phyloP scores from a whole-genome alignment of 64 coral and sea anemone species.

The Pocillopora verrucosa region DNA sequence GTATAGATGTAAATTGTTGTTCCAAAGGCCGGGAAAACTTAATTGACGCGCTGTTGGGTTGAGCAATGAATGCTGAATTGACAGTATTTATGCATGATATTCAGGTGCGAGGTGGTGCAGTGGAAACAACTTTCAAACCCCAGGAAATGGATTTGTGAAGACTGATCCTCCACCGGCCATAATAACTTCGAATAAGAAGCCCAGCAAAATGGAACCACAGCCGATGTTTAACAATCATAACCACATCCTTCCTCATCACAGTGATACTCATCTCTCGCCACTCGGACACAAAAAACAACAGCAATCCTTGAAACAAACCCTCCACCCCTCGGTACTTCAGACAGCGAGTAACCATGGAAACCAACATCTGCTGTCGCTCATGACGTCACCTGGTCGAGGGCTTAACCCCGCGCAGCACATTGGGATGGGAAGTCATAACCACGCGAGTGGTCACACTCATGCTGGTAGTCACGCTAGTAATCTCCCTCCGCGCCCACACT shows the following conservation, averaged over 20 bases:
- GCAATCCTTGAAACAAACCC: slow-evolving; percentile 33
- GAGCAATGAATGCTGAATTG: no score
- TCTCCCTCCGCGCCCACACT: slow-evolving; percentile 88
- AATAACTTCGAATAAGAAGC: slow-evolving; percentile 14
- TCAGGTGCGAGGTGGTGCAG: slow-evolving; percentile 38
- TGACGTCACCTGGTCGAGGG: slow-evolving; percentile 53
- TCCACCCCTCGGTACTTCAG: slow-evolving; percentile 57
- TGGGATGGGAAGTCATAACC: slow-evolving; percentile 43
- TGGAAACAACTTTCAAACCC: slow-evolving; percentile 27
- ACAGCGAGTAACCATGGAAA: slow-evolving; percentile 63
- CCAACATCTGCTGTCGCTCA: slow-evolving; percentile 79
- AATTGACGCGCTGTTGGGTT: no score
- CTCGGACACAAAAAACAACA: slow-evolving; percentile 80
- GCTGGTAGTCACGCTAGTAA: neutral
- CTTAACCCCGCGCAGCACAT: slow-evolving; percentile 26
- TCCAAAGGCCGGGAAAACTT: no score
- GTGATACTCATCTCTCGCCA: slow-evolving; percentile 58
- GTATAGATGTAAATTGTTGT: no score
- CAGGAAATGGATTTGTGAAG: slow-evolving; percentile 61
- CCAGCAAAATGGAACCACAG: slow-evolving; percentile 43
- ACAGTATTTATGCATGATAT: neutral
- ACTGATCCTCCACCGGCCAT: slow-evolving; percentile 4
- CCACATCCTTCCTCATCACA: slow-evolving; percentile 62
- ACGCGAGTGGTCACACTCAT: slow-evolving; percentile 10
- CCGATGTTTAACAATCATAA: slow-evolving; percentile 64